These are phyloP conservation scores for Myrmecobius fasciatus DNA, from an alignment of 2,113 vertebrate genomes.

Conservation along the genomic window DNA sequence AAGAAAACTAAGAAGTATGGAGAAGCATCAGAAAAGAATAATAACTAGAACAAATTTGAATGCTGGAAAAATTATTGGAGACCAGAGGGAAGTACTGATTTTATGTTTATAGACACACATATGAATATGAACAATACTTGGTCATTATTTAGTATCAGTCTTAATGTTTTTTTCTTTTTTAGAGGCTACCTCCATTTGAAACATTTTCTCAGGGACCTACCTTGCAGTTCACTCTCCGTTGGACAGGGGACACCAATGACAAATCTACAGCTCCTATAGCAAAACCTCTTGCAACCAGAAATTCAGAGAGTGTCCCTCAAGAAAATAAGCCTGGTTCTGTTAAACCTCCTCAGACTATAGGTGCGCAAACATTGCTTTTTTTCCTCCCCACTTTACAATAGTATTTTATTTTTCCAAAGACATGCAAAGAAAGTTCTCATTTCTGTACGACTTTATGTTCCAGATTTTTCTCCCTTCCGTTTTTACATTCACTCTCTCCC, in stretches of 20 bases:
- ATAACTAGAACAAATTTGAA: not conserved
- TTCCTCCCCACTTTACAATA: too few species aligned
- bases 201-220: slow-evolving; percentile 99
- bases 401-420: too few species aligned
- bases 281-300: slow-evolving; percentile 96
- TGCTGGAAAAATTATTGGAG: not conserved
- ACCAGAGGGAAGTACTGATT: not conserved
- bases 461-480: too few species aligned
- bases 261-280: slow-evolving; percentile 95
- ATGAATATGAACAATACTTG: not conserved
- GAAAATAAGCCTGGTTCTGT: slow-evolving; percentile 94
- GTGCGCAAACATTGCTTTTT: slow-evolving; percentile 82
- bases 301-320: slow-evolving; percentile 93
- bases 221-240: slow-evolving; percentile 97
- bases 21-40: not conserved
- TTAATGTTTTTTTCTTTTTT: slow-evolving; percentile 58
- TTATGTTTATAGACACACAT: not conserved
- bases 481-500: too few species aligned
- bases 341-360: slow-evolving; percentile 91
- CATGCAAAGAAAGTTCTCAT: too few species aligned
- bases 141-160: not conserved
- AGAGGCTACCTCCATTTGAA: slow-evolving; percentile 98
- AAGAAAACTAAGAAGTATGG: not conserved
- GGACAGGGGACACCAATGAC: slow-evolving; percentile 94
- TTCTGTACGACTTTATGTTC: too few species aligned